A percentile compares a stretch with the other conserved stretches of the same genome.
Conservation (phyloP, 1,140 invertebrate genomes). For the Drosophila pachea region DNA sequence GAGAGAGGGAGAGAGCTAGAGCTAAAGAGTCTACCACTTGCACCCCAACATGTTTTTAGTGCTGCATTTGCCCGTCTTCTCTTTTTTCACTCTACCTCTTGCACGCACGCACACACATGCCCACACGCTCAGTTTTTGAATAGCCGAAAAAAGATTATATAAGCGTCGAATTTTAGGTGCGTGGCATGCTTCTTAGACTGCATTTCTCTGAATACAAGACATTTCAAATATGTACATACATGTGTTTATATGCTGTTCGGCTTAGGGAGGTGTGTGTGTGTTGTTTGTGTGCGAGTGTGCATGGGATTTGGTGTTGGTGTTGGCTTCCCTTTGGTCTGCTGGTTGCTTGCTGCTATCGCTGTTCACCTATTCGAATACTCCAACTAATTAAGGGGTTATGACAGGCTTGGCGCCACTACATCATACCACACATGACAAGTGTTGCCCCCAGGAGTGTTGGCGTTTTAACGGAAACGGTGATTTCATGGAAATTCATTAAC, state of each 20-base stretch:
- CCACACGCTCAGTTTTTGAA: slow-evolving; percentile 5
- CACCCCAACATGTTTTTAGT: slow-evolving; percentile 19
- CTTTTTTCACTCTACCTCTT: slow-evolving; percentile 7
- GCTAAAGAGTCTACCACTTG: slow-evolving; percentile 25
- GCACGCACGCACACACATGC: slow-evolving; percentile 11
- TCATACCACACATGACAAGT: slow-evolving; percentile 43
- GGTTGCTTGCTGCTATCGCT: slow-evolving; percentile 36
- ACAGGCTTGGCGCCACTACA: slow-evolving; percentile 70
- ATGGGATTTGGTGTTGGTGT: slow-evolving; percentile 18
- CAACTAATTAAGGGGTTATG: slow-evolving; percentile 79
- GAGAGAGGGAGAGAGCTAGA: neutral
- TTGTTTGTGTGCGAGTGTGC: slow-evolving; percentile 3
- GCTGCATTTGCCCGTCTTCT: slow-evolving; percentile 17
- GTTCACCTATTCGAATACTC: slow-evolving; percentile 76
- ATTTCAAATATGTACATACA: slow-evolving; percentile 21
- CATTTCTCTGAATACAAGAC: no score
- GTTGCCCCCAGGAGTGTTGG: slow-evolving; percentile 8
- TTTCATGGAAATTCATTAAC: slow-evolving; percentile 22
- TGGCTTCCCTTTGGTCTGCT: slow-evolving; percentile 25
- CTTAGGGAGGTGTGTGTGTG: neutral
- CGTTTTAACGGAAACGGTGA: slow-evolving; percentile 36
- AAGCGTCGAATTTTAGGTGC: slow-evolving; percentile 39
- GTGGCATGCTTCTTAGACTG: neutral
- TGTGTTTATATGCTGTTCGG: no score
- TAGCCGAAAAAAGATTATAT: slow-evolving; percentile 53